A percentile compares a stretch with the other conserved stretches of the same genome.
These are phyloP conservation scores for Tipula helvola DNA, from an alignment of 2,888 invertebrate species.

Conservation along the genomic window DNA sequence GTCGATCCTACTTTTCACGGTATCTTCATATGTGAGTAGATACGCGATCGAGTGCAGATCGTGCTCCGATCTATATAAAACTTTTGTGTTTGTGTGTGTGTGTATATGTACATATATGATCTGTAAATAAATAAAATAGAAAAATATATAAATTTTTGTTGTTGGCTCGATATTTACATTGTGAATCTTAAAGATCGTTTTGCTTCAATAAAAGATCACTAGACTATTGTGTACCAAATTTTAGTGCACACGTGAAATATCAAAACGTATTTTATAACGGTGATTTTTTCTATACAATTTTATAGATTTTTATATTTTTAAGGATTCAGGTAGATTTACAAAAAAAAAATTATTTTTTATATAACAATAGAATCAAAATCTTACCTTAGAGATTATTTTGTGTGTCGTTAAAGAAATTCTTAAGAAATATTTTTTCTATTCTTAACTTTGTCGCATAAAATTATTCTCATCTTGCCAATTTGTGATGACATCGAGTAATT, in stretches of 20 bases:
- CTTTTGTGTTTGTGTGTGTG: not conserved
- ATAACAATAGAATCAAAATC: not conserved
- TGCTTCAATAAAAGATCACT: not conserved
- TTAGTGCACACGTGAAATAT: constrained; percentile 8
- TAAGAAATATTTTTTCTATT: not conserved
- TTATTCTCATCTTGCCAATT: constrained; percentile 63
- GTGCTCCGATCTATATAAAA: not conserved
- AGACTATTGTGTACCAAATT: not conserved
- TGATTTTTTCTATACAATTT: not conserved
- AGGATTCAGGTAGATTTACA: not conserved
- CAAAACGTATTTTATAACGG: not conserved
- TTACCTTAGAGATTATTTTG: constrained; percentile 6
- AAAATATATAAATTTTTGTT: not conserved
- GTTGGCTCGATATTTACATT: not conserved
- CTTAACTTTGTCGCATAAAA: constrained; percentile 5
- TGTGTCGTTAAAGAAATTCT: not conserved
- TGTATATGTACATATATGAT: too few species aligned
- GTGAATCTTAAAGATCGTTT: not conserved
- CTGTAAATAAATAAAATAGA: not conserved
- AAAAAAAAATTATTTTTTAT: not conserved
- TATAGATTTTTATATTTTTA: not conserved
- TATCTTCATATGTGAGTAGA: not conserved
- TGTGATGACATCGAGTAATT: constrained; percentile 72
- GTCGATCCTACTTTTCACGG: not conserved
- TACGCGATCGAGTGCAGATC: not conserved